Conservation (phyloP, 2,113 vertebrate species). For the Actinemys pallida region DNA sequence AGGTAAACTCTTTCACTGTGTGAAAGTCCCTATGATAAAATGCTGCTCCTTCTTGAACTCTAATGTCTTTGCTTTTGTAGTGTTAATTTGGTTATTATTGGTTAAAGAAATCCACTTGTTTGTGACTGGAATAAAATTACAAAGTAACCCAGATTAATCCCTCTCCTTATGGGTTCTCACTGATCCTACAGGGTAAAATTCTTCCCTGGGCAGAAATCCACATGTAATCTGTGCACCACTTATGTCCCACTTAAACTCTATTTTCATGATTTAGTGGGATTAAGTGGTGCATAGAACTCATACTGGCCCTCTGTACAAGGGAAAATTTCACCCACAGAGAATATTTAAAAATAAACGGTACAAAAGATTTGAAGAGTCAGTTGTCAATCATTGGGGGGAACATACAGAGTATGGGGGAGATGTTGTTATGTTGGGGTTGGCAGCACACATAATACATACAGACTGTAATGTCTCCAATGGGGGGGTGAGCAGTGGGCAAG, state of each 20-base stretch:
- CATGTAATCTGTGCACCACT: fast-evolving
- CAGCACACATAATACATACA: too few species aligned
- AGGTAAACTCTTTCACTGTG: not conserved
- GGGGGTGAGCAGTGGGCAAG: too few species aligned
- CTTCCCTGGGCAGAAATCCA: not conserved
- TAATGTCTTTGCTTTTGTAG: slow-evolving; percentile 6
- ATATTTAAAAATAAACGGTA: too few species aligned
- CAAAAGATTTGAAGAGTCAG: too few species aligned
- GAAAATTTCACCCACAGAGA: slow-evolving; percentile 7
- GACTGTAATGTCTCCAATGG: too few species aligned
- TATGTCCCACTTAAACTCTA: not conserved
- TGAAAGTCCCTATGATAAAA: not conserved
- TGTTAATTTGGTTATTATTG: slow-evolving; percentile 22
- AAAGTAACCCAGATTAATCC: slow-evolving; percentile 29
- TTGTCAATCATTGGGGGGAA: too few species aligned
- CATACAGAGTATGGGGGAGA: too few species aligned
- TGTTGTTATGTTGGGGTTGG: too few species aligned
- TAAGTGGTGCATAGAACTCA: slow-evolving; percentile 4
- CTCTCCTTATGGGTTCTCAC: not conserved
- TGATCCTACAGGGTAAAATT: not conserved
- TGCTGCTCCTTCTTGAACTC: not conserved
- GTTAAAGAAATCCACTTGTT: slow-evolving; percentile 12
- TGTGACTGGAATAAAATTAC: slow-evolving; percentile 3
- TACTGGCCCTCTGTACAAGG: not conserved
- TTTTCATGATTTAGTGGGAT: slow-evolving; percentile 17